Percentiles rank a stretch among this genome's conserved stretches.
phyloP scores from a whole-genome alignment of 2,888 invertebrate genomes.

The Limnephilus rhombicus region DNA sequence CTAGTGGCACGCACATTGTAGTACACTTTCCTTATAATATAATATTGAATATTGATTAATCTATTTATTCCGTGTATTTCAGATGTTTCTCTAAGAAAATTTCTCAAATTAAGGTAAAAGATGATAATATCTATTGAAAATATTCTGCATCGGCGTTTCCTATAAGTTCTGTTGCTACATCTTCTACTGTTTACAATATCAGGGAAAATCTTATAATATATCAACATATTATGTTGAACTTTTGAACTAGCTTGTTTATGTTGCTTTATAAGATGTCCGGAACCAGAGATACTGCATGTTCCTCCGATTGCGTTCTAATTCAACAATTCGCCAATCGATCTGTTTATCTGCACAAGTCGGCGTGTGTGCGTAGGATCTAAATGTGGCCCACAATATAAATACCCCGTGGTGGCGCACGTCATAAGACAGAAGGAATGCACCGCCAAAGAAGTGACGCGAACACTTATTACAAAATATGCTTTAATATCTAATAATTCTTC shows the following conservation, averaged over 20 bases:
- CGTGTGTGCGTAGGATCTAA: not conserved
- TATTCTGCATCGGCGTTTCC: not conserved
- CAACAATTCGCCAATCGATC: not conserved
- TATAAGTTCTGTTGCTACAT: too few species aligned
- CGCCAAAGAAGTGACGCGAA: conserved; percentile 19
- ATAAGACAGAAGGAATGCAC: conserved; percentile 17
- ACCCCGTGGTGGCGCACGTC: conserved; percentile 20
- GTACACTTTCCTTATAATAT: too few species aligned
- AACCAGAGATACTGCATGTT: not conserved
- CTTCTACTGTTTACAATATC: too few species aligned
- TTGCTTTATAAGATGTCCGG: not conserved
- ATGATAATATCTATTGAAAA: too few species aligned
- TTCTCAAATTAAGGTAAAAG: too few species aligned
- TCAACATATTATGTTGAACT: not conserved
- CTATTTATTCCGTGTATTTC: too few species aligned
- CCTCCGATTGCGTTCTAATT: not conserved
- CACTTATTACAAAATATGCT: conserved; percentile 14
- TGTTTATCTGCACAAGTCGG: not conserved
- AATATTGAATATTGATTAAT: too few species aligned
- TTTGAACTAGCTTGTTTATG: not conserved
- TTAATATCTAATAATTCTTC: conserved; percentile 27
- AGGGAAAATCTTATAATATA: too few species aligned
- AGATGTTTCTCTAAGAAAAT: too few species aligned
- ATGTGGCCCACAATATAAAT: conserved; percentile 33
- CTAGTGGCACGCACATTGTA: too few species aligned